Conservation (phyloP, 2,113 vertebrate genomes). For the Myxocyprinus asiaticus region DNA sequence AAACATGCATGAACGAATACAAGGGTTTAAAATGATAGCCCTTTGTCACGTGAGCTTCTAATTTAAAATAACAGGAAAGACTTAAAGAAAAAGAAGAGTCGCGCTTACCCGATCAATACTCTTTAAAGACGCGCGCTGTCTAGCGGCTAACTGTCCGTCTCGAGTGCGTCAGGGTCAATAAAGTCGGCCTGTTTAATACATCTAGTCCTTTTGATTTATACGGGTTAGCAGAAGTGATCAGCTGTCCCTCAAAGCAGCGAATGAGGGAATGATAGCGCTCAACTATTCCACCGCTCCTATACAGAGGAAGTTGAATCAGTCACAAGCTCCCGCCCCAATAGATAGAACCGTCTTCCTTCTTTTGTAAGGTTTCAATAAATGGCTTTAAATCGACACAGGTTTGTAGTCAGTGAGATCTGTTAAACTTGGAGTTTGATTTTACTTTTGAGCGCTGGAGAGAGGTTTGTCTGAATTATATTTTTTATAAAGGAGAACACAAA, state of each 20-base stretch:
- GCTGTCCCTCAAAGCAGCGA: slow-evolving; percentile 56
- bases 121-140: background rate
- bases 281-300: slow-evolving; percentile 71
- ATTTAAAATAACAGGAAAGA: background rate
- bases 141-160: background rate
- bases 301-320: slow-evolving; percentile 78
- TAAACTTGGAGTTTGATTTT: background rate
- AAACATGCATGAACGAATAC: background rate
- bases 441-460: no score
- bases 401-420: background rate
- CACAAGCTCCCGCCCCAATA: slow-evolving; percentile 75
- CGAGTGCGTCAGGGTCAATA: slow-evolving; percentile 17
- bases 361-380: background rate
- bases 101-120: slow-evolving; percentile 62
- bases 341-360: slow-evolving; percentile 49
- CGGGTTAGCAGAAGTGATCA: slow-evolving; percentile 49
- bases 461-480: no score
- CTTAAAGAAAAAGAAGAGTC: slow-evolving; percentile 13
- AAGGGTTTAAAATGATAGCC: background rate
- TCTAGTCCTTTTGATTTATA: slow-evolving; percentile 46
- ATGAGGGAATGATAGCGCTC: slow-evolving; percentile 59
- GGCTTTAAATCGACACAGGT: background rate
- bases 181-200: slow-evolving; percentile 43
- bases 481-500: no score
- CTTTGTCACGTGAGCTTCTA: background rate